These are phyloP conservation scores for Altica lythri DNA, from an alignment of 2,888 invertebrate species.

Conservation along the genomic window DNA sequence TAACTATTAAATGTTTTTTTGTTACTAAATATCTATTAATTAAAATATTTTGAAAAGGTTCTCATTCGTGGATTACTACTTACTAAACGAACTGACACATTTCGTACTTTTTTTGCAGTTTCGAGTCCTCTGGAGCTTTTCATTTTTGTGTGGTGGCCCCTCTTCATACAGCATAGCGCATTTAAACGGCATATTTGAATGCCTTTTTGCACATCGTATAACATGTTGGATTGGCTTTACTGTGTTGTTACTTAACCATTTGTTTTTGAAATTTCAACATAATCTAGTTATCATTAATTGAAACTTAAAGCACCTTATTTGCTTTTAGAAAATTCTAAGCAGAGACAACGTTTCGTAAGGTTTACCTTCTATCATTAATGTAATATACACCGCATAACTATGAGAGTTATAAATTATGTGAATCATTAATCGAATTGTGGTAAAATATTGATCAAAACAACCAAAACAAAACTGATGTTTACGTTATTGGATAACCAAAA, in stretches of 20 bases:
- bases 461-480: no score
- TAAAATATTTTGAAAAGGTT: neutral
- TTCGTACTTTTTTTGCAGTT: slow-evolving; percentile 38
- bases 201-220: slow-evolving; percentile 48
- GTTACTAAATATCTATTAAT: neutral
- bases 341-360: no score
- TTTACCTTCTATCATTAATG: no score
- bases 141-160: slow-evolving; percentile 53
- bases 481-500: no score
- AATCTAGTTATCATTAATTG: neutral
- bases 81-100: slow-evolving; percentile 36
- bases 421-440: no score
- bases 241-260: slow-evolving; percentile 33
- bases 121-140: slow-evolving; percentile 50
- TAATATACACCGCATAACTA: no score
- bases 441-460: no score
- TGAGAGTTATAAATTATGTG: no score
- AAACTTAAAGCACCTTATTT: neutral
- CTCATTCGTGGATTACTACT: neutral
- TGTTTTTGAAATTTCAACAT: slow-evolving; percentile 18
- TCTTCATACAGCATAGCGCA: slow-evolving; percentile 50
- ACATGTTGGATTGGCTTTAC: slow-evolving; percentile 44
- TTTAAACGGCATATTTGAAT: slow-evolving; percentile 51
- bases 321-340: no score
- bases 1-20: neutral